Evolutionary conservation across 2,888 invertebrate species (phyloP), one percentile per base, ranked within the genome.

Genomic region (Bombylius discolor): DNA sequence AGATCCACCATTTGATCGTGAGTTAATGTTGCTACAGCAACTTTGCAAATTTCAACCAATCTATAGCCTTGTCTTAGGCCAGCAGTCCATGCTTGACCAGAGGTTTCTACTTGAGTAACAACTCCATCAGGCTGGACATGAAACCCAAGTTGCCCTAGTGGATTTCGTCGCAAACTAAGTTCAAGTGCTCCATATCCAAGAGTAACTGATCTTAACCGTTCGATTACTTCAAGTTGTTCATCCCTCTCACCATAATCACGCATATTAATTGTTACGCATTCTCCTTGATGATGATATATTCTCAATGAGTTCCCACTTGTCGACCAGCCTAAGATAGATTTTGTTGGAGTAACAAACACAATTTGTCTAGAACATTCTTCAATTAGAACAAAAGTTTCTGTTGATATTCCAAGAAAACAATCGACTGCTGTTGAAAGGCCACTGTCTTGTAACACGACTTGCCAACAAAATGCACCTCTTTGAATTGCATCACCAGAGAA

Each of bases 1-100:
- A 94, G 76, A 73, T 94, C 94, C 42, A 94, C 90, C 83, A 95
- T 91, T 73, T 92, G 89, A 69, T 93, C 92, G 74, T 94, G 91
- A 42, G 85, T 87, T 60, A 95, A 76, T 1, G 93, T 93, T 5
- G 89, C 87, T 36, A 93, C 89, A 39, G 92, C 90, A 32, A 92
- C 87, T 70, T 89, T 88, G 67, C 90, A 90, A 64, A 91, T 89
- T 75, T 97, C 95, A 4, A 96, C 90, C 61, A 97, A 79, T 14
- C 95, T 81, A 52, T 89, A 89, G 58, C 93, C 93, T 70, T 91
- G 90, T 50, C 89, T 77, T 50, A 97, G 78, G n/a, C 95, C 96
- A 4, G 91, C 89, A 76, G 34, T 82, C 83, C 69, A 80, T 76
- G 64, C 77, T 79, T 70, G 65, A 7, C 66, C 66, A 7, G 63